Evolutionary conservation across 1,140 invertebrate genomes (phyloP).

Genomic region (Zaprionus davidi): DNA sequence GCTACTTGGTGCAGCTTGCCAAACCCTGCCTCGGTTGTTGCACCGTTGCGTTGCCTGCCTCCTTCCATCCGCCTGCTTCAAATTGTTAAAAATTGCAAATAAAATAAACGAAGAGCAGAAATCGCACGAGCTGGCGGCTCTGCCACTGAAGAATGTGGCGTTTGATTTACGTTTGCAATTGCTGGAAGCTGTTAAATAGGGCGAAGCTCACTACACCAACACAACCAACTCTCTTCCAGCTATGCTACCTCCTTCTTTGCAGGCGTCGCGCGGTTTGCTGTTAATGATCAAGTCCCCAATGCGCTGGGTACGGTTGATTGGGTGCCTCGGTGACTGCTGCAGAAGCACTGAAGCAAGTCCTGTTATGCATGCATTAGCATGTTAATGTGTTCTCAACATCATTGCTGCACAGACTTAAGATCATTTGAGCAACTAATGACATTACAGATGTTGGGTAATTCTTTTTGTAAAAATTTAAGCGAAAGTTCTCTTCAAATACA

Average conservation of each 20-base stretch:
- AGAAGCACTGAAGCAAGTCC: neutral
- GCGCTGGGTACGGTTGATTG: constrained; percentile 6
- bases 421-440: neutral
- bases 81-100: constrained; percentile 62
- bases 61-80: constrained; percentile 23
- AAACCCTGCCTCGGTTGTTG: constrained; percentile 24
- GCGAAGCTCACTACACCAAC: neutral
- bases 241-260: neutral
- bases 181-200: constrained; percentile 65
- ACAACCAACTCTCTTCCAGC: neutral
- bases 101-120: constrained; percentile 52
- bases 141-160: constrained; percentile 66
- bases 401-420: neutral
- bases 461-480: too few relatives aligned
- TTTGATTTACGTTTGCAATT: constrained; percentile 76
- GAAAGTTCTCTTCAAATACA: too few relatives aligned
- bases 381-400: constrained; percentile 30
- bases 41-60: constrained; percentile 1
- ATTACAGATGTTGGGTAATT: neutral
- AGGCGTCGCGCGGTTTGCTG: constrained; percentile 25
- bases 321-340: neutral
- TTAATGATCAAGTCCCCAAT: constrained; percentile 59
- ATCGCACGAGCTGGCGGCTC: neutral
- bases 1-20: constrained; percentile 1
- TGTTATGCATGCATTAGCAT: constrained; percentile 9